Base-by-base conservation (phyloP, 2,797 vertebrate genomes). In the Typhlichthys subterraneus region DNA sequence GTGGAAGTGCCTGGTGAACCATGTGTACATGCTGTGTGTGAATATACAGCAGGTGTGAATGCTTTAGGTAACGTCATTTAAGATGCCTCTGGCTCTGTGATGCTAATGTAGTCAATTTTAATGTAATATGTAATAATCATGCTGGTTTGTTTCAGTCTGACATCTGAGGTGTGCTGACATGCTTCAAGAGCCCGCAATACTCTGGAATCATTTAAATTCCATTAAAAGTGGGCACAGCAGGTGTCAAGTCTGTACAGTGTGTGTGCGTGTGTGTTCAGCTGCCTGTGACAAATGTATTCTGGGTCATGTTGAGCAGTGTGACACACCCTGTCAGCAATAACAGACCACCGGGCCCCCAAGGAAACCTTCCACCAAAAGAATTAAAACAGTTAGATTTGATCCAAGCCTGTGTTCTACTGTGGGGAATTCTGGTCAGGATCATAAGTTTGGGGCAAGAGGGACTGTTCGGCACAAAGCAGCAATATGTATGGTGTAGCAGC, bases 401-500 rank as follows among this genome's bases (percentile, higher is more conserved):
- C 23, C 11, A 23, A 53, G 73, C 47, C 69, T 58, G 57, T 57
- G 61, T 70, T 49, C 63, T 59, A 72, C 14, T n/a, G 63, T 61
- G 63, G 57, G 7, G 73, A 58, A 52, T 65, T 19, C 45, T 9
- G 15, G 42, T 45, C 51, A 55, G 50, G 23, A 48, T 53, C 58
- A 33, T 62, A 2, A 31, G 29, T 19, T 29, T 14, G 5, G 13
- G 60, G 45, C 63, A 19, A 12, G 7, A 63, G 45, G 45, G 12
- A 31, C 4, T 13, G 14, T 17, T 57, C 45, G 53, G 50, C 29
- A 17, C 52, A 57, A 51, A 50, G n/a, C 19, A 2, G 61, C 5
- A 53, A 62, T 51, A 50, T 62, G 61, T 58, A 59, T 45, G 7
- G 80, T 69, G 59, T 67, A 62, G 70, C 74, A 70, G 79, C 54